Conservation (phyloP, 2,888 invertebrate genomes). For the Drosophila borealis region DNA sequence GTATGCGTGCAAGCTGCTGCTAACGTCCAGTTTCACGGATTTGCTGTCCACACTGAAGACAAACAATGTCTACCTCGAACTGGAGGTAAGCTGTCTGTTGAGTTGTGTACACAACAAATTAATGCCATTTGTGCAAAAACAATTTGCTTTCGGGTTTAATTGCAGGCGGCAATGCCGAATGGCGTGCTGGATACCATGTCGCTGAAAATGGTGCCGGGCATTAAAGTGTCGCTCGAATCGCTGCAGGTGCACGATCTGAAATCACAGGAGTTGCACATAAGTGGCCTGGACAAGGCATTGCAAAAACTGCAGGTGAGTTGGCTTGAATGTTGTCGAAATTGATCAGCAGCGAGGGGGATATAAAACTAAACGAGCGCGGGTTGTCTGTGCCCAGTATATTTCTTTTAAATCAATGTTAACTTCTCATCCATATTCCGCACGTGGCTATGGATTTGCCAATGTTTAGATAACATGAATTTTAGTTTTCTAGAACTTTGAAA, state of each 20-base stretch:
- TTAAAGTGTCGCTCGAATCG: constrained; percentile 79
- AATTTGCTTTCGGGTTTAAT: constrained; percentile 19
- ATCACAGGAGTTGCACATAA: constrained; percentile 84
- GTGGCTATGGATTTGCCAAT: no score
- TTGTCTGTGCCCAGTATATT: no score
- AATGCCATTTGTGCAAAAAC: constrained; percentile 10
- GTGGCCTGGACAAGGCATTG: constrained; percentile 87
- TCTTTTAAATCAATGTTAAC: no score
- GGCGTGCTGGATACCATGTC: constrained; percentile 81
- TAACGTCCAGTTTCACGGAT: constrained; percentile 79
- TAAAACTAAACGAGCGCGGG: no score
- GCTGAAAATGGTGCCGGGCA: constrained; percentile 84
- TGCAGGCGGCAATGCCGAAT: constrained; percentile 81
- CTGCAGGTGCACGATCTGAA: constrained; percentile 77
- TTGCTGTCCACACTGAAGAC: constrained; percentile 81
- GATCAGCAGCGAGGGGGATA: constrained; percentile 6
- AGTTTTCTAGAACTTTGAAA: no score
- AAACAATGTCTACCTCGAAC: constrained; percentile 82
- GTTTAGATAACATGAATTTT: no score
- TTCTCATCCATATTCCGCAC: no score
- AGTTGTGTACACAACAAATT: constrained; percentile 5
- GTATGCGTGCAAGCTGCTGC: constrained; percentile 83
- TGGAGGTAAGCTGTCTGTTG: constrained; percentile 76
- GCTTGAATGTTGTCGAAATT: constrained; percentile 23
- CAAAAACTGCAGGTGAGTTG: constrained; percentile 85